A percentile compares a stretch with the other conserved stretches of the same genome.
These are phyloP conservation scores for Cinclus mexicanus DNA, from an alignment of 2,113 vertebrate genomes.

Conservation along the genomic window DNA sequence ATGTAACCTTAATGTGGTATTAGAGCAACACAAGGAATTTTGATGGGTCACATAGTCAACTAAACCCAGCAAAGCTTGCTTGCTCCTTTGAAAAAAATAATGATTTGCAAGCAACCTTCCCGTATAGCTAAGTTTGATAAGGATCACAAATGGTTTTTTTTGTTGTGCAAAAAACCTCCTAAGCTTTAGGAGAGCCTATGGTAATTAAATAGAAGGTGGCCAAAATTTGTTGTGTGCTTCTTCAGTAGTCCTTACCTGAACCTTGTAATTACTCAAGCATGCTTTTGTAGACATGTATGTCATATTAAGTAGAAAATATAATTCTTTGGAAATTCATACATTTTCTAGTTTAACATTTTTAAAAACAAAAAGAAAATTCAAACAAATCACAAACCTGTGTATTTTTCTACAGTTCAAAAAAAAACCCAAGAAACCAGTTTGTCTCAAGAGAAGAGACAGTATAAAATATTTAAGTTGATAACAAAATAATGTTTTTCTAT, in stretches of 20 bases:
- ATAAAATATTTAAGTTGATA: neutral
- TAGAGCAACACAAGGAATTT: neutral
- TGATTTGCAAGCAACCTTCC: neutral
- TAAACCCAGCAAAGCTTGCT: neutral
- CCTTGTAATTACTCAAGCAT: neutral
- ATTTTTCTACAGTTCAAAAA: neutral
- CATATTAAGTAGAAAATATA: neutral
- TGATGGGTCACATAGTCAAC: neutral
- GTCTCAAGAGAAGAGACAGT: neutral
- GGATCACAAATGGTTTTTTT: neutral
- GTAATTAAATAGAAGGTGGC: neutral
- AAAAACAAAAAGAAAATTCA: neutral
- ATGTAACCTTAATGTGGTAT: neutral
- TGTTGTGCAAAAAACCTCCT: neutral
- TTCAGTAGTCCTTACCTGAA: neutral
- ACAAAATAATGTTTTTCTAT: neutral
- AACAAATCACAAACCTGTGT: neutral
- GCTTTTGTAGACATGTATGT: neutral
- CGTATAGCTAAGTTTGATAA: neutral
- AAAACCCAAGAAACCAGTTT: neutral
- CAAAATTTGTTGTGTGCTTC: neutral
- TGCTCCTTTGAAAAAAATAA: neutral
- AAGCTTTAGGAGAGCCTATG: neutral
- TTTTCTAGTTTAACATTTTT: neutral
- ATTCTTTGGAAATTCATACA: neutral